phyloP scores from a whole-genome alignment of 2,113 vertebrate species.

The Archocentrus centrarchus region DNA sequence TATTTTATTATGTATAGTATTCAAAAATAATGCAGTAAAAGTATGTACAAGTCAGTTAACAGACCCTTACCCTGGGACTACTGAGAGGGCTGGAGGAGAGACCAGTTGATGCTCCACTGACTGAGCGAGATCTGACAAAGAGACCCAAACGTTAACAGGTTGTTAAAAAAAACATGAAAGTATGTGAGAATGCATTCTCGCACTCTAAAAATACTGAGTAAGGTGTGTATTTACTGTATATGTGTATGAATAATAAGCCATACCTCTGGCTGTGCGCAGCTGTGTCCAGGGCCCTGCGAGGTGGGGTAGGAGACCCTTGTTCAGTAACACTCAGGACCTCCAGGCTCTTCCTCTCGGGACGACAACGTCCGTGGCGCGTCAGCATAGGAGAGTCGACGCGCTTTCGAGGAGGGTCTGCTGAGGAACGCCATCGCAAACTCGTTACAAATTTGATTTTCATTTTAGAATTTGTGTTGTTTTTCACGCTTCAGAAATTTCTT shows the following conservation, averaged over 20 bases:
- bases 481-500: conserved; percentile 9
- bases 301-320: conserved; percentile 90
- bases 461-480: conserved; percentile 2
- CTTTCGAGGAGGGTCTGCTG: conserved; percentile 90
- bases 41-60: conserved; percentile 1
- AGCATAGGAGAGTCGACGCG: conserved; percentile 93
- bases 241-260: neutral
- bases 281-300: conserved; percentile 89
- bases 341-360: conserved; percentile 92
- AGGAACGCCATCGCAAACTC: neutral
- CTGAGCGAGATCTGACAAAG: conserved; percentile 86
- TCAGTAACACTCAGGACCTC: conserved; percentile 92
- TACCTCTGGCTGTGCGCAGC: conserved; percentile 93
- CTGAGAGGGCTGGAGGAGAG: conserved; percentile 93
- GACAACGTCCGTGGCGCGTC: conserved; percentile 88
- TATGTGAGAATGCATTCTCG: neutral
- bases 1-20: conserved; percentile 1
- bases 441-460: neutral
- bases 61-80: conserved; percentile 90
- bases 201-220: neutral
- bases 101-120: conserved; percentile 92
- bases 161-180: neutral
- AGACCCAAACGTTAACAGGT: conserved; percentile 8
- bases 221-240: neutral
- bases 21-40: neutral